Evolutionary conservation across 2,888 invertebrate species (phyloP).

Genomic region (Caenorhabditis sinica): DNA sequence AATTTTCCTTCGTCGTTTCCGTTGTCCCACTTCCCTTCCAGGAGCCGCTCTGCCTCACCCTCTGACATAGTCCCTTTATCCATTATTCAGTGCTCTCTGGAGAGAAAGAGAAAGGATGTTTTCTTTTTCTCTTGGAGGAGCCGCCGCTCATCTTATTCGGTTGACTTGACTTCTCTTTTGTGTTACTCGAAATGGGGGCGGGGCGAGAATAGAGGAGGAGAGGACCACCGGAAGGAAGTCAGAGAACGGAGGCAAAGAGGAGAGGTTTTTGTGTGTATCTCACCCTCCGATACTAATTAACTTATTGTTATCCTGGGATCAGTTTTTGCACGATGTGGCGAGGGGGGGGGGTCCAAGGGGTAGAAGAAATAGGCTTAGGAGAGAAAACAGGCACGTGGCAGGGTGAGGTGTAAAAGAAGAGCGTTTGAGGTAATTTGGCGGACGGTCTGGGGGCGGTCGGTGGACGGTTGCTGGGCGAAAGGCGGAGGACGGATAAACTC

Average conservation of each 20-base stretch:
- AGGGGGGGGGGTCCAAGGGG: background rate
- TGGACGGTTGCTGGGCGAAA: too few species aligned
- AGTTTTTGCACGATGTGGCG: background rate
- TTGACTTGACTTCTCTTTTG: slow-evolving; percentile 42
- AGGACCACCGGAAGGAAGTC: slow-evolving; percentile 35
- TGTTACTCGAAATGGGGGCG: slow-evolving; percentile 8
- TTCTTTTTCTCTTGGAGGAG: slow-evolving; percentile 11
- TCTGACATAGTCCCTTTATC: slow-evolving; percentile 29
- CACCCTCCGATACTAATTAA: slow-evolving; percentile 28
- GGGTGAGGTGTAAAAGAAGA: too few species aligned
- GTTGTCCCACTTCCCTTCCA: slow-evolving; percentile 6
- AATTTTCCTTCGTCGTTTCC: background rate
- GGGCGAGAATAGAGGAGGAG: background rate
- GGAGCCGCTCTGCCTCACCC: background rate
- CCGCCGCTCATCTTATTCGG: slow-evolving; percentile 38
- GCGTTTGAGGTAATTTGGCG: too few species aligned
- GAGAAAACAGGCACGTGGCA: too few species aligned
- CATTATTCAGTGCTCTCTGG: slow-evolving; percentile 51
- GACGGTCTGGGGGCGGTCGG: too few species aligned
- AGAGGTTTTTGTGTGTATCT: slow-evolving; percentile 12
- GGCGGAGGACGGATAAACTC: too few species aligned
- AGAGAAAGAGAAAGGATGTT: slow-evolving; percentile 1
- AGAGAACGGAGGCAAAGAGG: background rate
- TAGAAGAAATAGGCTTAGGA: background rate
- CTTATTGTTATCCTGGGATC: slow-evolving; percentile 33